These are phyloP conservation scores for Sebastes goodei DNA, from an alignment of 2,797 vertebrate genomes.

Conservation along the genomic window DNA sequence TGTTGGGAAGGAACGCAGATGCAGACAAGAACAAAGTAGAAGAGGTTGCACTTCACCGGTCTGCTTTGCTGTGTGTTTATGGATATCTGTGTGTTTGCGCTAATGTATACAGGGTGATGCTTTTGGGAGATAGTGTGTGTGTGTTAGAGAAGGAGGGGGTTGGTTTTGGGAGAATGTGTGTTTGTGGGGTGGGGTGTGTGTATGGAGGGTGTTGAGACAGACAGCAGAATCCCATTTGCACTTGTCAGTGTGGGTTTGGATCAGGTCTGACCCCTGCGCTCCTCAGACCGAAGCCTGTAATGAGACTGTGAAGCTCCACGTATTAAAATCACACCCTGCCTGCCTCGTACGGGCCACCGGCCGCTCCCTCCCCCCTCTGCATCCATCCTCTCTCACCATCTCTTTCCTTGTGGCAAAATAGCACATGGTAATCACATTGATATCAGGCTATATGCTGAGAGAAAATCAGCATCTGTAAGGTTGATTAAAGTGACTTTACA, in stretches of 20 bases:
- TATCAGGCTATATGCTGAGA: not conserved
- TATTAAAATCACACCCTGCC: conserved; percentile 72
- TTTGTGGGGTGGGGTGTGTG: conserved; percentile 29
- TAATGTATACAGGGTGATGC: conserved; percentile 37
- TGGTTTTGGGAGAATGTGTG: conserved; percentile 28
- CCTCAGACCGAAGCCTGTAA: conserved; percentile 72
- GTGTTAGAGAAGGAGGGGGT: conserved; percentile 29
- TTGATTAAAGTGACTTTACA: conserved; percentile 17
- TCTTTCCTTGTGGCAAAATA: conserved; percentile 12
- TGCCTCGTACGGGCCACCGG: conserved; percentile 37
- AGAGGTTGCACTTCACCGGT: not conserved
- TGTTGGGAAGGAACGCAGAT: not conserved
- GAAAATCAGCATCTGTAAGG: conserved; percentile 10
- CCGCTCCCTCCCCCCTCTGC: conserved; percentile 51
- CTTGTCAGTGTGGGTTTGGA: conserved; percentile 81
- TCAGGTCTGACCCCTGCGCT: conserved; percentile 80
- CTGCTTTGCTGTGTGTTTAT: conserved; percentile 10
- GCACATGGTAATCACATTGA: not conserved
- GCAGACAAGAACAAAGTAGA: not conserved
- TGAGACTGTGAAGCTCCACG: conserved; percentile 68
- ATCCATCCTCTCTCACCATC: conserved; percentile 24
- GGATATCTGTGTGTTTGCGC: conserved; percentile 21
- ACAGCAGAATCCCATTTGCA: conserved; percentile 84
- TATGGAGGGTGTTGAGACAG: conserved; percentile 61
- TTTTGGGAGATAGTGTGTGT: conserved; percentile 35